Conservation (phyloP, 2,113 vertebrate species). For the Calidris pygmaea region DNA sequence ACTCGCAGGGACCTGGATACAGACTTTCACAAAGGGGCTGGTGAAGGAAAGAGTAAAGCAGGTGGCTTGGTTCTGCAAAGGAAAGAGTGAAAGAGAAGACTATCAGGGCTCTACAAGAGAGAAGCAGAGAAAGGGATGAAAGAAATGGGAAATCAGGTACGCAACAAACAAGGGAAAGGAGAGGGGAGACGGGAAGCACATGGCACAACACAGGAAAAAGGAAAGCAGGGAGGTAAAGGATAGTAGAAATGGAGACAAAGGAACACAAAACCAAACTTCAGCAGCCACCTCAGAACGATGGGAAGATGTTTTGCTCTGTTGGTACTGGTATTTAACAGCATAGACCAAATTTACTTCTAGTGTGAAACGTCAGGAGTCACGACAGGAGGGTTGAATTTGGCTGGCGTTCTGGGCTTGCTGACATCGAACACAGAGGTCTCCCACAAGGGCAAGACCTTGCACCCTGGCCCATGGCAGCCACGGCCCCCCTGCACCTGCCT, state of each 20-base stretch:
- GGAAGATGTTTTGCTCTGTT: background rate
- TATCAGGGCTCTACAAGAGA: background rate
- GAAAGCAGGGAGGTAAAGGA: background rate
- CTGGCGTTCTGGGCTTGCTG: fast-evolving
- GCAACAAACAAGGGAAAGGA: background rate
- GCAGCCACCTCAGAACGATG: background rate
- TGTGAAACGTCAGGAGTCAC: background rate
- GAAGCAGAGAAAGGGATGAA: background rate
- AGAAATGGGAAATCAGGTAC: background rate
- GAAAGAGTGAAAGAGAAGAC: background rate
- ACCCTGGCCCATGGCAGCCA: fast-evolving
- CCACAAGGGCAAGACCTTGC: background rate
- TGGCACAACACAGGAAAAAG: background rate
- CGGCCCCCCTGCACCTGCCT: fast-evolving
- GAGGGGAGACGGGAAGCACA: background rate
- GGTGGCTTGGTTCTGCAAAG: background rate
- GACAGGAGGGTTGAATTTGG: background rate
- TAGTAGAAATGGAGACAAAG: background rate
- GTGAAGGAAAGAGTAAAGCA: background rate
- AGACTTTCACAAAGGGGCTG: background rate
- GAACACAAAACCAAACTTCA: background rate
- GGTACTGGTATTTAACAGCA: background rate
- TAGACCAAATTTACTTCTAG: background rate
- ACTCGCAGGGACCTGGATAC: background rate
- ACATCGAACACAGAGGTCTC: background rate